phyloP scores from a whole-genome alignment of 2,113 vertebrate genomes.

The Alaudala cheleensis region DNA sequence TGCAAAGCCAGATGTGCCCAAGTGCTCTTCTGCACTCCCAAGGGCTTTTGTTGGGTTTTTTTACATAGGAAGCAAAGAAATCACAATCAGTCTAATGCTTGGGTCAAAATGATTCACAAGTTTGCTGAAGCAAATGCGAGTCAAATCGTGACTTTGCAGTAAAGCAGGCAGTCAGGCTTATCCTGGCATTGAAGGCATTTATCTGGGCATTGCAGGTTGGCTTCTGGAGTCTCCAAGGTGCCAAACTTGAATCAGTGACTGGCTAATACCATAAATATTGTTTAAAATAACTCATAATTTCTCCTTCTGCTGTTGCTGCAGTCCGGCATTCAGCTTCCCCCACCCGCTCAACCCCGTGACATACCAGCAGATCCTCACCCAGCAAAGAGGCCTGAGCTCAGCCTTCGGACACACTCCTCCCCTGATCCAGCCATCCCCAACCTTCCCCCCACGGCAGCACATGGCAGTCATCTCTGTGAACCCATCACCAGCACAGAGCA shows the following conservation, averaged over 20 bases:
- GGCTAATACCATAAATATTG: neutral
- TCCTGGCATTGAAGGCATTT: neutral
- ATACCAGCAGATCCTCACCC: conserved; percentile 94
- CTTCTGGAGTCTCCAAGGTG: neutral
- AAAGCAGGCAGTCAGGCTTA: neutral
- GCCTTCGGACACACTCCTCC: conserved; percentile 93
- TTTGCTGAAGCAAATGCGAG: fast-evolving
- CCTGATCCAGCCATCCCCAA: conserved; percentile 85
- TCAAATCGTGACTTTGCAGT: neutral
- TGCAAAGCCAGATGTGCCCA: neutral
- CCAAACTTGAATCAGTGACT: neutral
- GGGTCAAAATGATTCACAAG: neutral
- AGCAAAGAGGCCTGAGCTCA: conserved; percentile 88
- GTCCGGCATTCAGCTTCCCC: conserved; percentile 93
- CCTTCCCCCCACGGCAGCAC: conserved; percentile 85
- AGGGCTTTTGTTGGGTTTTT: neutral
- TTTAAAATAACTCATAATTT: neutral
- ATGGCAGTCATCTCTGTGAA: conserved; percentile 78
- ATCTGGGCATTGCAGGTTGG: neutral
- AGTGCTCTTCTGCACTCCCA: neutral
- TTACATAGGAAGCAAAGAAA: neutral
- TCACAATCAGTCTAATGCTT: neutral
- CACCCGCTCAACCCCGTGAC: conserved; percentile 93
- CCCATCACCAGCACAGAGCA: conserved; percentile 73
- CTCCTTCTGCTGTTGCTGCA: conserved; percentile 53